Evolutionary conservation across 2,888 invertebrate genomes (phyloP), one percentile per base, ranked within the genome.

Genomic region (Cepaea hortensis): DNA sequence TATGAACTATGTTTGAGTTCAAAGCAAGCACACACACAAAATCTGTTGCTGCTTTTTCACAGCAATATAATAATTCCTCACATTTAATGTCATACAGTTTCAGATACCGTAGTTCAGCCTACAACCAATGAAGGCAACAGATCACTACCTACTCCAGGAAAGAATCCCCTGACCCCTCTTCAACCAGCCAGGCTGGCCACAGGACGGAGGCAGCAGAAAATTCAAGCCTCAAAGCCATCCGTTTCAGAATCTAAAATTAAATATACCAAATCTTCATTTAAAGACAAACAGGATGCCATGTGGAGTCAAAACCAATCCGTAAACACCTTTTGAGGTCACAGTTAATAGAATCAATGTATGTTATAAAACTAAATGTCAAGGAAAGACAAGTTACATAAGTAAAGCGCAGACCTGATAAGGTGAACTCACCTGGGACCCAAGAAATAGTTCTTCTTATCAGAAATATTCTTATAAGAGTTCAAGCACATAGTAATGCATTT

Each of bases 271-370:
- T 86, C 88, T 35, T 87, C 88, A 23, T 46, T 75, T 70, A 86
- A 82, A 61, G 87, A 87, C 35, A 87, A 81, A 62, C 35, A 48
- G 4, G 84, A 86, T 13, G 61, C 20, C 23, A 85, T 88, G 88
- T 89, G 89, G 89, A 87, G 85, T 73, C 89, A 88, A 61, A 86
- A 77, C 65, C 76, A 89, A 62, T 88, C 88, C 11, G 81, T 89
- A 35, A 88, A 88, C 85, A 88, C 88, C 0, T 88, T 88, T 72
- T 89, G 85, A 86, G 62, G 46, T 55, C 55, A 55, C 6, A 55
- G 6, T 6, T 55, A 55, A 9, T 55, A 55, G 55, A 55, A 55
- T 6, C 55, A 55, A 55, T 55, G 55, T 2, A 55, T 55, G 55
- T 55, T 55, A 55, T 6, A 11, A 55, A 55, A 55, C 55, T 6